Conservation (phyloP, 2,888 invertebrate species). For the Netelia inedita region DNA sequence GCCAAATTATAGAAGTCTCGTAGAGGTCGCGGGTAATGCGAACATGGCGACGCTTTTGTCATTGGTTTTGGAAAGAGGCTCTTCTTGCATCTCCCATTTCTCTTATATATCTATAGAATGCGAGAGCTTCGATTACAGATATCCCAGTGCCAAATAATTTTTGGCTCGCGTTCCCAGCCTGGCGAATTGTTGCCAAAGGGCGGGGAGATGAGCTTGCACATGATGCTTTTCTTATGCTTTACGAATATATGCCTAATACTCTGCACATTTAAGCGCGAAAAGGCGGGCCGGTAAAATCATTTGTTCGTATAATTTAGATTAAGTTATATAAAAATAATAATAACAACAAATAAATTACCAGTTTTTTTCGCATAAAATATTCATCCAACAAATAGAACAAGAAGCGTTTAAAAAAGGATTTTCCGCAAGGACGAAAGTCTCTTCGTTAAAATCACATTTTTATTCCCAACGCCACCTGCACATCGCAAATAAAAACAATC, state of each 20-base stretch:
- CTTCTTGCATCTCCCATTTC: slow-evolving; percentile 8
- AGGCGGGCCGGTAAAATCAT: neutral
- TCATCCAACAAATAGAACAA: neutral
- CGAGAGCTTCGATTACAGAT: slow-evolving; percentile 55
- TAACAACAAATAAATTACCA: neutral
- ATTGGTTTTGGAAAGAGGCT: neutral
- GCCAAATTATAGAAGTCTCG: neutral
- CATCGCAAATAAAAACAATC: neutral
- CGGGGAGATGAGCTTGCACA: slow-evolving; percentile 46
- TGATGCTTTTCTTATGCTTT: slow-evolving; percentile 27
- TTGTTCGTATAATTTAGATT: neutral
- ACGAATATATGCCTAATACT: neutral
- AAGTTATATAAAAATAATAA: neutral
- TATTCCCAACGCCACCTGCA: neutral
- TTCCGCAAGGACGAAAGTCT: neutral
- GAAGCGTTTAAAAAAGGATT: neutral
- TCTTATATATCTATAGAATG: slow-evolving; percentile 1
- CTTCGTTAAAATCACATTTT: neutral
- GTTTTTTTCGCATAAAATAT: neutral
- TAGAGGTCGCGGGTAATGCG: slow-evolving; percentile 18
- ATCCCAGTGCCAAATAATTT: slow-evolving; percentile 62
- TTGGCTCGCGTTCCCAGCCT: slow-evolving; percentile 44
- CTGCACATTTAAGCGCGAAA: neutral
- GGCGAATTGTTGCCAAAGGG: slow-evolving; percentile 54
- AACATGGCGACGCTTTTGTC: slow-evolving; percentile 11